Percentiles rank a stretch among this genome's conserved stretches.
These are phyloP conservation scores for Acronicta aceris DNA, from an alignment of 2,888 invertebrate genomes.

Conservation along the genomic window DNA sequence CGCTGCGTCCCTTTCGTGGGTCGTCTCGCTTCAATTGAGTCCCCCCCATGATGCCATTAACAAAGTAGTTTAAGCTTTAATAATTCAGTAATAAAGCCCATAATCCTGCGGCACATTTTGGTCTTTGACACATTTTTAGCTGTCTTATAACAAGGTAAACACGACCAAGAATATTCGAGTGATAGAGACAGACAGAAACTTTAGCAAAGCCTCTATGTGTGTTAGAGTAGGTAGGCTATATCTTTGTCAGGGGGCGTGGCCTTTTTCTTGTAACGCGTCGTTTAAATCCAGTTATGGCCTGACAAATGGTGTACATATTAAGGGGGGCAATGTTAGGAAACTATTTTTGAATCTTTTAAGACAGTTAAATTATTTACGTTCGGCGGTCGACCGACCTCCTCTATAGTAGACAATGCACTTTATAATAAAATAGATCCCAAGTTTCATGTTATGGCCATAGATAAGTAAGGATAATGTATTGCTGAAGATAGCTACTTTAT, in stretches of 20 bases:
- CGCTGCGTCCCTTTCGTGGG: constrained; percentile 79
- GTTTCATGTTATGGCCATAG: constrained; percentile 85
- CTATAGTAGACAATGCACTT: constrained; percentile 87
- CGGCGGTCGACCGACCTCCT: constrained; percentile 82
- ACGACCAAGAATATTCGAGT: constrained; percentile 70
- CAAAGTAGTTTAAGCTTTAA: constrained; percentile 58
- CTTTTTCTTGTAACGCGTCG: constrained; percentile 80
- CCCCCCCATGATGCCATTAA: constrained; percentile 68
- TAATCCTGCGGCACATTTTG: constrained; percentile 43
- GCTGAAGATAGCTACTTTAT: constrained; percentile 86
- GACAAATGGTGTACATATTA: constrained; percentile 89
- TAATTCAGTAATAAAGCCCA: not conserved
- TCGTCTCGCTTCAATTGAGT: constrained; percentile 83
- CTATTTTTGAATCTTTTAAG: constrained; percentile 90
- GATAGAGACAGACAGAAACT: constrained; percentile 69
- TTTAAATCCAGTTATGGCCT: constrained; percentile 89
- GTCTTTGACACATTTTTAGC: constrained; percentile 74
- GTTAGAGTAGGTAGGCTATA: constrained; percentile 68
- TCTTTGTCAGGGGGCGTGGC: constrained; percentile 76
- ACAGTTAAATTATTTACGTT: constrained; percentile 89
- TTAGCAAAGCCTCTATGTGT: constrained; percentile 13
- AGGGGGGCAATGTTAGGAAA: constrained; percentile 89
- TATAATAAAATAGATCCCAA: constrained; percentile 88
- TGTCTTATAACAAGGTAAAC: constrained; percentile 77
- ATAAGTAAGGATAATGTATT: constrained; percentile 87